Conservation (phyloP, 2,888 invertebrate genomes). For the Pollenia griseotomentosa region DNA sequence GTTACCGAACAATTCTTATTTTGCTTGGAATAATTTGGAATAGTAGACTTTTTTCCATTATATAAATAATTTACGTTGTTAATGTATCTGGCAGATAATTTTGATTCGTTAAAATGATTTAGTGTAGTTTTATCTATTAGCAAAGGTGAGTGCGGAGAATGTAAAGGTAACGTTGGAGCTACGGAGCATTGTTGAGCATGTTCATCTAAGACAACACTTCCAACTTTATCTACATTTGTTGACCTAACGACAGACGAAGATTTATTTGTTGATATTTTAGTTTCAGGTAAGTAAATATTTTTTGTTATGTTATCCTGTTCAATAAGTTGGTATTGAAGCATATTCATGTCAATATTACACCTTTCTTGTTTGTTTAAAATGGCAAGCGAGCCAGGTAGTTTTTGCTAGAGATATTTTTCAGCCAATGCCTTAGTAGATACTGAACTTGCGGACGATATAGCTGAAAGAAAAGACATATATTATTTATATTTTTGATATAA, state of each 20-base stretch:
- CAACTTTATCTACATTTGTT: not conserved
- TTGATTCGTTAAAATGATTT: conserved; percentile 74
- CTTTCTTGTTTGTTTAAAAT: conserved; percentile 60
- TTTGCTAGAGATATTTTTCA: conserved; percentile 84
- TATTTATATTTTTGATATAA: no score
- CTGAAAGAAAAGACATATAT: conserved; percentile 74
- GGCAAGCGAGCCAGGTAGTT: conserved; percentile 84
- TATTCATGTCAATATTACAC: not conserved
- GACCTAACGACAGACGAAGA: not conserved
- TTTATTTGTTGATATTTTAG: conserved; percentile 8
- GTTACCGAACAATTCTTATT: conserved; percentile 47
- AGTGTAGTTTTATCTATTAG: conserved; percentile 73
- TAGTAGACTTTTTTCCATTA: not conserved
- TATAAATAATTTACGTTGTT: conserved; percentile 74
- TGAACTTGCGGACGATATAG: conserved; percentile 86
- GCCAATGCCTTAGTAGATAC: conserved; percentile 83
- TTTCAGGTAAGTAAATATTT: not conserved
- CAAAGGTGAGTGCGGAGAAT: conserved; percentile 79
- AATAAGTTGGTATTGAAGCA: not conserved
- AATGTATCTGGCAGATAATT: conserved; percentile 79
- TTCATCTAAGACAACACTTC: not conserved
- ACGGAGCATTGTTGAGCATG: conserved; percentile 65
- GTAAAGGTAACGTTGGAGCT: conserved; percentile 79
- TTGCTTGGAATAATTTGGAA: conserved; percentile 13
- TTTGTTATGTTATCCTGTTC: conserved; percentile 12